Evolutionary conservation across 2,888 invertebrate genomes (phyloP).

Genomic region (Chymomyza procnemis): DNA sequence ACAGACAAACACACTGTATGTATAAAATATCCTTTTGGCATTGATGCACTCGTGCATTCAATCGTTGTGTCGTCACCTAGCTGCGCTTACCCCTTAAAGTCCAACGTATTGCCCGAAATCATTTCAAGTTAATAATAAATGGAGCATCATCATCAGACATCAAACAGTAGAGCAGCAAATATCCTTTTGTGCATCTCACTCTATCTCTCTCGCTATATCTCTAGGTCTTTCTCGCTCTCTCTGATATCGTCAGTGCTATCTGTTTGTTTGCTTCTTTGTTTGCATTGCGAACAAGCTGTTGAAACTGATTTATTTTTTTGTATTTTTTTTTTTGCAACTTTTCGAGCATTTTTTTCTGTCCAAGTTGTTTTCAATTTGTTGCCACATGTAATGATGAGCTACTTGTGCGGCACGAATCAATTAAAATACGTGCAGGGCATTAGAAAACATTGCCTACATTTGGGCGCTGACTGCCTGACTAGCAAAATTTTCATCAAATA

Average conservation of each 20-base stretch:
- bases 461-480: not conserved
- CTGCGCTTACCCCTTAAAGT: slow-evolving; percentile 32
- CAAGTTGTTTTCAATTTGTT: slow-evolving; percentile 38
- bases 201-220: not conserved
- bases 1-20: slow-evolving; percentile 19
- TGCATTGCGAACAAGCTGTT: slow-evolving; percentile 37
- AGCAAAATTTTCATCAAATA: not conserved
- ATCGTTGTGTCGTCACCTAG: slow-evolving; percentile 76
- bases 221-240: not conserved
- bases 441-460: slow-evolving; percentile 39
- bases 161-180: slow-evolving; percentile 62
- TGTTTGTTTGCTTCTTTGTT: slow-evolving; percentile 44
- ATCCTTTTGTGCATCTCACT: slow-evolving; percentile 29
- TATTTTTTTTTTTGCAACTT: not conserved
- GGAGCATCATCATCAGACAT: slow-evolving; percentile 73
- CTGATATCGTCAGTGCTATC: not conserved
- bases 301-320: slow-evolving; percentile 37
- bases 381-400: slow-evolving; percentile 42
- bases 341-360: slow-evolving; percentile 37
- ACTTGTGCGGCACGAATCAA: slow-evolving; percentile 65
- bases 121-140: slow-evolving; percentile 75
- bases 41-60: slow-evolving; percentile 76
- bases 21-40: slow-evolving; percentile 29
- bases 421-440: slow-evolving; percentile 76
- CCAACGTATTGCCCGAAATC: slow-evolving; percentile 58